Evolutionary conservation across 2,797 vertebrate genomes (phyloP), one percentile per base, ranked within the genome.

Genomic region (Nyctalus aviator): DNA sequence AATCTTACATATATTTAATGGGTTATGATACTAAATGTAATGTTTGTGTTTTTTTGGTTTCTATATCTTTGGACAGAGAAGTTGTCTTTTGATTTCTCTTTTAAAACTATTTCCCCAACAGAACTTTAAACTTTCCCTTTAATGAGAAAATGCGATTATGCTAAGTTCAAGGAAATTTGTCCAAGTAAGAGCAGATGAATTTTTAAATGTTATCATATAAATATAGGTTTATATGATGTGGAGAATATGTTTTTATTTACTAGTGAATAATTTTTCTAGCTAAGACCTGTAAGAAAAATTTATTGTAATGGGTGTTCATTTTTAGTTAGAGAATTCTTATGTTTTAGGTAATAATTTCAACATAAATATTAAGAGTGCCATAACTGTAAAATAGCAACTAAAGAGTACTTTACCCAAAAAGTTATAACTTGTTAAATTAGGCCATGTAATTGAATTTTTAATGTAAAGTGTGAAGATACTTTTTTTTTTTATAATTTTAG

Each of bases 321-420:
- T 94, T 79, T 76, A 91, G 25, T 88, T 91, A 73, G 50, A 64
- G n/a, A 89, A 68, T 84, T 94, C 10, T 84, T 89, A 27, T 72
- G 83, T 86, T 79, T 87, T 30, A 69, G 89, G 32, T 79, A 66
- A 15, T 87, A 88, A 95, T 91, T 94, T 90, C n/a, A 89, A 82
- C 44, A 88, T 84, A 94, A 88, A 90, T 94, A 62, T 75, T 41
- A 73, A 0, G 17, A 69, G 27, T 69, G 1, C 14, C 14, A 11
- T 95, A 73, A 73, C 20, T 68, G 2, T 85, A 27, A 73, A 75
- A 10, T 72, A 64, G 66, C 12, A 55, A 6, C 62, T 77, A 37
- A 59, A 78, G 35, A 76, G 35, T 64, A 30, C 8, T 5, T 91
- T 93, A 73, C 64, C 59, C 64, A 88, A 20, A 92, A 91, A 73